Evolutionary conservation across 1,140 invertebrate species (phyloP).

Genomic region (Idris sp.): DNA sequence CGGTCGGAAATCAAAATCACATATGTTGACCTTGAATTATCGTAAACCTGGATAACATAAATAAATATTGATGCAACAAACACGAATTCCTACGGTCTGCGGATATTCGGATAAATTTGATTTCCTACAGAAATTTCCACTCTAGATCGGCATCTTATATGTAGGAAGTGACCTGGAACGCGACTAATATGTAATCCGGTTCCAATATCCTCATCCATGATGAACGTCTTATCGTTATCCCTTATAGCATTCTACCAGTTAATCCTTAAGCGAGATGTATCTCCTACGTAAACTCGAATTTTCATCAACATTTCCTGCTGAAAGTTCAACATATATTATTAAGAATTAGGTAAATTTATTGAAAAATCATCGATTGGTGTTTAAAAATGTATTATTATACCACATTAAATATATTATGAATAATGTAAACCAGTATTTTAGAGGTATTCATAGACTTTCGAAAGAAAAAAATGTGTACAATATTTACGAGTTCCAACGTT

Average conservation of each 20-base stretch:
- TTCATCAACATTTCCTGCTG: too few relatives aligned
- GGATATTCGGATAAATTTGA: constrained; percentile 38
- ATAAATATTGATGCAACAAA: constrained; percentile 10
- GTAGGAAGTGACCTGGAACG: constrained; percentile 28
- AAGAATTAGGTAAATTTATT: not conserved
- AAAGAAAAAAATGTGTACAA: too few relatives aligned
- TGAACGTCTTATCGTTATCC: constrained; percentile 35
- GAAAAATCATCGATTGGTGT: too few relatives aligned
- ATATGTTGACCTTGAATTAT: constrained; percentile 3
- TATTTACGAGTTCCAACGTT: too few relatives aligned
- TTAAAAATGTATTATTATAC: too few relatives aligned
- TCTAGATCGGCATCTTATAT: constrained; percentile 15
- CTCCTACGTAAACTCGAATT: constrained; percentile 5
- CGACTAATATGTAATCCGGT: constrained; percentile 43
- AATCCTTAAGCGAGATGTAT: constrained; percentile 20
- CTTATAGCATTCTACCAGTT: constrained; percentile 19
- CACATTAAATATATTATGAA: too few relatives aligned
- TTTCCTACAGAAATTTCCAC: constrained; percentile 36
- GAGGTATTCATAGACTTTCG: too few relatives aligned
- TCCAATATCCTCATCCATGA: constrained; percentile 34
- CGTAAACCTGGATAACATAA: constrained; percentile 12
- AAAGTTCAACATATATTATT: too few relatives aligned
- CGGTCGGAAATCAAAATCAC: constrained; percentile 21
- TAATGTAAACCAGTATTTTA: too few relatives aligned
- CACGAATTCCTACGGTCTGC: constrained; percentile 21